Evolutionary conservation across 2,797 vertebrate species (phyloP), one percentile per base, ranked within the genome.

Genomic region (Jordanella pulchra): DNA sequence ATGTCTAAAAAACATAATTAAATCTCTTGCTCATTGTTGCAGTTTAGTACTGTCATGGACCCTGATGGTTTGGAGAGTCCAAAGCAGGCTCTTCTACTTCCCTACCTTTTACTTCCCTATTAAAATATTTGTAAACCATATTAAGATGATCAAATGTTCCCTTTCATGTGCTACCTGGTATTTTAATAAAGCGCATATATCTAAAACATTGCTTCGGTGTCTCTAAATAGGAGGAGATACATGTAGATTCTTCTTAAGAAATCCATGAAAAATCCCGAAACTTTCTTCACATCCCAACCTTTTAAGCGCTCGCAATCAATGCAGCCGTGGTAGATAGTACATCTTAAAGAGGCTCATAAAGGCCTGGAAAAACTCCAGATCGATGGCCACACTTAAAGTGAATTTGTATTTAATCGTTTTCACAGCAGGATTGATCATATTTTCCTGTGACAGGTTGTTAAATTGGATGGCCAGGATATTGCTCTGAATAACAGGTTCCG

Each of bases 281-380:
- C 65, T 65, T 63, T 84, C 75, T 71, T 76, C 21, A 64, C 81
- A 75, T 67, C 10, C 5, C 63, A n/a, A 70, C 54, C 18, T 18
- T 61, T 83, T 87, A 87, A 89, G 83, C 88, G 91, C 78, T 56
- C 69, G 74, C 75, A 83, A 63, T 91, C 86, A 89, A 71, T 87
- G 48, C 73, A 80, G 84, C 71, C 77, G 71, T 72, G 77, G 86
- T 47, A 71, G 80, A 84, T 84, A 68, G 86, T 88, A 74, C 75
- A 79, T 42, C 69, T 77, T 82, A 88, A 86, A 79, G 84, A 72
- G 79, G 53, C 77, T 78, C 60, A 58, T 64, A 54, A 84, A 78
- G 83, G 78, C 61, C 71, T 61, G 58, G 39, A 70, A 66, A 73
- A 78, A 78, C 75, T 76, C 56, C 78, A 0, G 69, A 89, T 92